These are phyloP conservation scores for Cotesia congregata DNA, from an alignment of 2,888 invertebrate species.

Conservation along the genomic window DNA sequence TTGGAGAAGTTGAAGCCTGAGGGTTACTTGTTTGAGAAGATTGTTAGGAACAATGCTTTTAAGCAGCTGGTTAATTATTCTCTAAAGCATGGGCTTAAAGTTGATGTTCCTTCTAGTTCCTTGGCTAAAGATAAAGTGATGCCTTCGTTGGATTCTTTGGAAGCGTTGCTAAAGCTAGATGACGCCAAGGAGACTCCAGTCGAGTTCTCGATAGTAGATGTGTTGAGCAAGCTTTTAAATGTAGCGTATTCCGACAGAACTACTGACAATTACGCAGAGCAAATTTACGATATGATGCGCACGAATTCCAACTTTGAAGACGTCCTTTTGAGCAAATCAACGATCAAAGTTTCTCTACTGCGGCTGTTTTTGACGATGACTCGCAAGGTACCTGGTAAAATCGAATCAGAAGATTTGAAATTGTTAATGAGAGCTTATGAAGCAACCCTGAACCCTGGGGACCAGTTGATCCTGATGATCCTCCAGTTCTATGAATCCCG, in stretches of 20 bases:
- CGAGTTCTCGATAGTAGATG: slow-evolving; percentile 65
- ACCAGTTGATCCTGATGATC: slow-evolving; percentile 78
- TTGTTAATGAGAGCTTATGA: slow-evolving; percentile 83
- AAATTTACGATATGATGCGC: slow-evolving; percentile 81
- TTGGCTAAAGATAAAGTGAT: background rate
- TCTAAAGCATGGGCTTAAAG: slow-evolving; percentile 78
- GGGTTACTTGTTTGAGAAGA: slow-evolving; percentile 50
- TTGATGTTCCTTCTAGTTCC: slow-evolving; percentile 58
- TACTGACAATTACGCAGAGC: slow-evolving; percentile 71
- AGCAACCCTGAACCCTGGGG: slow-evolving; percentile 79
- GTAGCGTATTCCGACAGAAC: slow-evolving; percentile 73
- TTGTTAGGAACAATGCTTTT: slow-evolving; percentile 63
- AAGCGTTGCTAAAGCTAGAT: slow-evolving; percentile 61
- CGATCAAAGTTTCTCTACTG: slow-evolving; percentile 73
- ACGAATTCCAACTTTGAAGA: slow-evolving; percentile 85
- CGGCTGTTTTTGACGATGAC: slow-evolving; percentile 78
- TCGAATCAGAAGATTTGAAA: background rate
- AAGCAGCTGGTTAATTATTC: slow-evolving; percentile 70
- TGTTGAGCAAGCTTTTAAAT: slow-evolving; percentile 74
- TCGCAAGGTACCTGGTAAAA: slow-evolving; percentile 76
- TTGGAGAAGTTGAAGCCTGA: slow-evolving; percentile 44
- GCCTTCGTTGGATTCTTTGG: slow-evolving; percentile 61
- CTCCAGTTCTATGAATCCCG: slow-evolving; percentile 80
- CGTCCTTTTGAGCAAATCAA: slow-evolving; percentile 73
- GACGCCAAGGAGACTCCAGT: background rate